Percentiles rank a stretch among this genome's conserved stretches.
Evolutionary conservation across 2,113 vertebrate species (phyloP).

Genomic region (crab-eating macaque (Macaca fascicularis)): DNA sequence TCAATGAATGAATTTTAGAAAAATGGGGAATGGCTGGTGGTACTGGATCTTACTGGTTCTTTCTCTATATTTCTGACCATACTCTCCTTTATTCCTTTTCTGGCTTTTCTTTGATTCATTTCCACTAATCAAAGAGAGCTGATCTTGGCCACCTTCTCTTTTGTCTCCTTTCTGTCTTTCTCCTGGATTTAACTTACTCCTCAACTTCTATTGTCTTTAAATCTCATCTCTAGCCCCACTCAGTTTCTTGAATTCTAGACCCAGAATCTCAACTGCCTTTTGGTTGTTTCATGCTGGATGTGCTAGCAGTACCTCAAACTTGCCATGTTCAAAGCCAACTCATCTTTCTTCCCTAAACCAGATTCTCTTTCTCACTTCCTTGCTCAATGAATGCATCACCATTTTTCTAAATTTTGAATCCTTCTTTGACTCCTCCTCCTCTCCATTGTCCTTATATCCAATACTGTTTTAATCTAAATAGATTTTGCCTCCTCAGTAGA

Average conservation of each 20-base stretch:
- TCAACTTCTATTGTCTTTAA: not conserved
- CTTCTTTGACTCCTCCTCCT: not conserved
- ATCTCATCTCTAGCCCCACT: not conserved
- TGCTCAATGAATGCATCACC: not conserved
- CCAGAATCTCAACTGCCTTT: not conserved
- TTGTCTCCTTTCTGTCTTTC: not conserved
- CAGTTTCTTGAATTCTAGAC: conserved; percentile 20
- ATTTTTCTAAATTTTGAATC: not conserved
- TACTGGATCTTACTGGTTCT: not conserved
- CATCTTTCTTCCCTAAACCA: not conserved
- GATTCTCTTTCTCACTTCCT: not conserved
- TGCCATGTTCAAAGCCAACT: conserved; percentile 12
- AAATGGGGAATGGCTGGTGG: not conserved
- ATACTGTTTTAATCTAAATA: not conserved
- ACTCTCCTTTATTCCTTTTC: not conserved
- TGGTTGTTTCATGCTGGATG: not conserved
- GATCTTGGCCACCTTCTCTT: not conserved
- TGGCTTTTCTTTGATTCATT: conserved; percentile 12
- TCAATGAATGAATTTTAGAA: too few species aligned
- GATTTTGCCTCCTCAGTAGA: not conserved
- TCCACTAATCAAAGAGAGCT: not conserved
- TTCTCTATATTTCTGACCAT: not conserved
- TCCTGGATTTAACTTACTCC: not conserved
- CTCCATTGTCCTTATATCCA: not conserved
- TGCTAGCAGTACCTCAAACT: not conserved